Evolutionary conservation across 2,888 invertebrate genomes (phyloP).

Genomic region (Lysandra bellargus): DNA sequence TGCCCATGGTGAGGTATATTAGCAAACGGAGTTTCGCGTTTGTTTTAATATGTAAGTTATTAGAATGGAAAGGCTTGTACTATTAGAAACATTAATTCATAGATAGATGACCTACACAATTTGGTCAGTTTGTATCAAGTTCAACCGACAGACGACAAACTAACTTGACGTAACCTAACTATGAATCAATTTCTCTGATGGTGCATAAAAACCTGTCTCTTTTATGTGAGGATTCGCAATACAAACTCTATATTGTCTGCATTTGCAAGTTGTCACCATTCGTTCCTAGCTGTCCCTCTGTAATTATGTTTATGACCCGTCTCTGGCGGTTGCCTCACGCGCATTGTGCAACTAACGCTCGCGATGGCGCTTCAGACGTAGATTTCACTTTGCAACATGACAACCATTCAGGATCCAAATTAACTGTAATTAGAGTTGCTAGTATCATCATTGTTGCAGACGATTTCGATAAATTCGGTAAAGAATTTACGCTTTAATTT

Average conservation of each 20-base stretch:
- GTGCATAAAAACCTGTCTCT: background rate
- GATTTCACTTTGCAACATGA: constrained; percentile 25
- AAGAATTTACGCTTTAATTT: background rate
- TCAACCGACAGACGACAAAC: too few species aligned
- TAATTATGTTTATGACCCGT: constrained; percentile 1
- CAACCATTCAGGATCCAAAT: constrained; percentile 15
- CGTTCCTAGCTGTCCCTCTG: constrained; percentile 5
- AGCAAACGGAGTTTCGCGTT: too few species aligned
- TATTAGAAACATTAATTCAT: too few species aligned
- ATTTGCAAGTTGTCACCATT: background rate
- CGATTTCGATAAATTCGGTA: background rate
- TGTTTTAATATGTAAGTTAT: too few species aligned
- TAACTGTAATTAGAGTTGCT: constrained; percentile 7
- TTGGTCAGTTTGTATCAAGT: too few species aligned
- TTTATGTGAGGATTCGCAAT: background rate
- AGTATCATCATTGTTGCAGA: background rate
- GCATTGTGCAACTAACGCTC: constrained; percentile 10
- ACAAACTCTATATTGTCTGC: background rate
- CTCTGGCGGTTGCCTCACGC: background rate
- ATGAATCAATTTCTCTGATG: too few species aligned
- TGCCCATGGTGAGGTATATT: too few species aligned
- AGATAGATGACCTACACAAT: too few species aligned
- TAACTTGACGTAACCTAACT: too few species aligned
- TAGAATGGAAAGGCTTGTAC: too few species aligned
- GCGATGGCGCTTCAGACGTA: constrained; percentile 9